Evolutionary conservation across 2,113 vertebrate genomes (phyloP), one percentile per base, ranked within the genome.

Genomic region (Tachycineta bicolor): DNA sequence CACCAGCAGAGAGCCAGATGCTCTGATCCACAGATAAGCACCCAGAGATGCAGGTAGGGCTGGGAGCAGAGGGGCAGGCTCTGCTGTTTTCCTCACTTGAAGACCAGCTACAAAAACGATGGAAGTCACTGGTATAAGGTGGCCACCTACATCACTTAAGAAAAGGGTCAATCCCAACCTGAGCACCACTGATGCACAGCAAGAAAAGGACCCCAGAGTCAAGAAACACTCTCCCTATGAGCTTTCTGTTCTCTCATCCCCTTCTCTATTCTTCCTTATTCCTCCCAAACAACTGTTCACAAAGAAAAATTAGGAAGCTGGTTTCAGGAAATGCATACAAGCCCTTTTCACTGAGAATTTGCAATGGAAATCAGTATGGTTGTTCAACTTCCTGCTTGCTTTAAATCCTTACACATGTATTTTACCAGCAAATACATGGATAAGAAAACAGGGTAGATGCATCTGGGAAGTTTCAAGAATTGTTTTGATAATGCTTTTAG

Each of bases 311-410:
- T 60, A 52, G 26, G 65, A 87, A 93, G 58, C 65, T 39, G 25
- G 33, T 89, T 96, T 70, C 91, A 93, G 80, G 56, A 92, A 94
- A 83, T 9, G 7, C 63, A 86, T 74, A 70, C 65, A 59, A 78
- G 68, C 18, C 43, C 15, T 83, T 86, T 74, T 77, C 47, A 53
- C 22, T 26, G 43, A 86, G 88, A 83, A 86, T 90, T 50, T 89
- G 68, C 79, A 93, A 81, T 92, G 86, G 83, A 90, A 91, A 78
- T 59, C 70, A 52, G 53, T 29, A 83, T 49, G 47, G 44, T 49
- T 89, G 55, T 75, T 91, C 47, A 64, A 55, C 47, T 93, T 95
- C 90, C 56, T 91, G 77, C 62, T 89, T 81, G 43, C 62, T 83
- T 70, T 59, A 75, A 93, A 94, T 70, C 52, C 60, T 39, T 74